A percentile compares a stretch with the other conserved stretches of the same genome.
Conservation (phyloP, 1,140 invertebrate species). For the Apis cerana region DNA sequence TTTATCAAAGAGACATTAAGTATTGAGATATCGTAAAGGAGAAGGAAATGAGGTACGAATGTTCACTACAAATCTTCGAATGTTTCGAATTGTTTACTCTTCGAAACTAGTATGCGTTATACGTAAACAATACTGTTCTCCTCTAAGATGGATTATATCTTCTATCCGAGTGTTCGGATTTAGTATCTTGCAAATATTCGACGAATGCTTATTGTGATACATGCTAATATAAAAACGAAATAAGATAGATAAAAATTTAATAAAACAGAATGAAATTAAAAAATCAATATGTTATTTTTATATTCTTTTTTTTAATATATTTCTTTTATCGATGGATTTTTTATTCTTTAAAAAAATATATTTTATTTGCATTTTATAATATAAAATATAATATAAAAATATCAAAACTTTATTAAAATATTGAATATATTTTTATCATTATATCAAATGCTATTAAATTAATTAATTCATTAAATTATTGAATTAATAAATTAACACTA, state of each 20-base stretch:
- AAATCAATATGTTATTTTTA: background rate
- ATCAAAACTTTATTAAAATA: too few relatives aligned
- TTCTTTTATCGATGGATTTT: too few relatives aligned
- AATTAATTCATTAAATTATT: too few relatives aligned
- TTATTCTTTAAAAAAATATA: too few relatives aligned
- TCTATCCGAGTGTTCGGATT: conserved; percentile 3
- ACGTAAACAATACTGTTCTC: conserved; percentile 34
- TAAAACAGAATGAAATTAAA: too few relatives aligned
- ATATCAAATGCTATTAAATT: too few relatives aligned
- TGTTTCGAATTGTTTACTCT: conserved; percentile 24
- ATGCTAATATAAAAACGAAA: background rate
- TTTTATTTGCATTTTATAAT: too few relatives aligned
- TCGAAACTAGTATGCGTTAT: conserved; percentile 6
- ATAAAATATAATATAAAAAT: too few relatives aligned
- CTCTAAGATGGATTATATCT: conserved; percentile 29
- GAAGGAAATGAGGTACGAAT: background rate
- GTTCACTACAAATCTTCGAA: conserved; percentile 34
- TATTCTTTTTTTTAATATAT: background rate
- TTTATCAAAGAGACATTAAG: background rate
- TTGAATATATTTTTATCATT: too few relatives aligned
- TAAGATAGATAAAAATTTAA: too few relatives aligned
- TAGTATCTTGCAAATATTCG: conserved; percentile 17
- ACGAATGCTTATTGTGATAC: background rate
- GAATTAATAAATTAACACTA: too few relatives aligned
- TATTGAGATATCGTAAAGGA: background rate